Evolutionary conservation across 2,113 vertebrate species (phyloP), one percentile per base, ranked within the genome.

Genomic region (Pseudorectes ferrugineus): DNA sequence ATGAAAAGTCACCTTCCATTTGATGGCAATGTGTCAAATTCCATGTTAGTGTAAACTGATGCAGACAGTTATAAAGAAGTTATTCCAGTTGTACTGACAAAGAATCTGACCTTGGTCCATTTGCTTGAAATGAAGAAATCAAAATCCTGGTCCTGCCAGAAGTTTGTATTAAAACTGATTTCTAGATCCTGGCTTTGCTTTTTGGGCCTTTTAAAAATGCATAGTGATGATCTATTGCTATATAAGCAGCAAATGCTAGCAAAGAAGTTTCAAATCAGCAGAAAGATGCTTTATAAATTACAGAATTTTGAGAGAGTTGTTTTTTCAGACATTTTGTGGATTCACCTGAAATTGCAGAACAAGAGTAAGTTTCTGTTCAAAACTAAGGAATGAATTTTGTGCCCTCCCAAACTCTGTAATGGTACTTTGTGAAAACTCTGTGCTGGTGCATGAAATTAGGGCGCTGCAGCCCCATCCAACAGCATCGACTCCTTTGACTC

Each of bases 1-100:
- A 95, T 85, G 85, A 97, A 97, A 95, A 95, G 74, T 62, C 78
- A 95, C 92, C 87, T 96, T 89, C 94, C 93, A 83, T 70, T 85
- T 66, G 70, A 63, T 88, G 87, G 84, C 93, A 95, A 76, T 12
- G 70, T 61, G 87, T 89, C 96, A 96, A 91, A 82, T 89, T 85
- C 92, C 89, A 75, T 14, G 23, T 72, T 89, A 31, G 24, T 73
- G 87, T 76, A 91, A 95, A 95, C 77, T 73, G 51, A 82, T 76
- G 92, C 91, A 93, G 93, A 73, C 85, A 92, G 80, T 92, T 93
- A 79, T 62, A 54, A 92, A 94, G 52, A 72, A 89, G 49, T 80
- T 49, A 88, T 79, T 96, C 58, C 88, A 93, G 38, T 87, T 62
- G 42, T 65, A 91, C 77, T 65, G 84, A 92, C 92, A 91, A 84